Conservation (phyloP, 2,113 vertebrate species). For the Rhinolophus ferrumequinum region DNA sequence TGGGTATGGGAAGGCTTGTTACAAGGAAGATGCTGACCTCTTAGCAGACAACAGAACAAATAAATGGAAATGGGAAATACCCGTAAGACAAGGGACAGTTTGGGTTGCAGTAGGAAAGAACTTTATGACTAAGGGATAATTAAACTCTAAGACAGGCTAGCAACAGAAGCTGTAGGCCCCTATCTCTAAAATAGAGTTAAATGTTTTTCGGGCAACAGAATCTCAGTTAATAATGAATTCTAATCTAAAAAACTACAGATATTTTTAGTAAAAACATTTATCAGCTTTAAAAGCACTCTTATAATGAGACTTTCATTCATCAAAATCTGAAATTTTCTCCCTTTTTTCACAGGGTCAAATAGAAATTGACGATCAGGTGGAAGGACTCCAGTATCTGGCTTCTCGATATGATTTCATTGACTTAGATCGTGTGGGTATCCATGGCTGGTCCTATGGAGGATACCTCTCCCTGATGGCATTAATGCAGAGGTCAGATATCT, state of each 20-base stretch:
- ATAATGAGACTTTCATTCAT: background rate
- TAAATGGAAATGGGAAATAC: constrained; percentile 63
- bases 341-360: constrained; percentile 87
- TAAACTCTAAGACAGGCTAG: background rate
- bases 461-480: constrained; percentile 91
- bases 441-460: constrained; percentile 91
- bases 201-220: background rate
- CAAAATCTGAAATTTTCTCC: constrained; percentile 47
- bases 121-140: background rate
- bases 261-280: constrained; percentile 56
- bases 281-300: constrained; percentile 45
- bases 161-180: background rate
- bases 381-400: constrained; percentile 89
- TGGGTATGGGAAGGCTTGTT: constrained; percentile 80
- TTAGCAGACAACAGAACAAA: constrained; percentile 82
- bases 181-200: background rate
- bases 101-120: background rate
- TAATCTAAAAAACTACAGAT: background rate
- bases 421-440: constrained; percentile 89
- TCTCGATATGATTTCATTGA: constrained; percentile 89
- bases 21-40: constrained; percentile 77
- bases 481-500: constrained; percentile 90
- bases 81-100: background rate
- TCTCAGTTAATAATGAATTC: constrained; percentile 47
- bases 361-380: constrained; percentile 90